Evolutionary conservation across 2,113 vertebrate species (phyloP), one percentile per base, ranked within the genome.

Genomic region (Toxotes chatareus): DNA sequence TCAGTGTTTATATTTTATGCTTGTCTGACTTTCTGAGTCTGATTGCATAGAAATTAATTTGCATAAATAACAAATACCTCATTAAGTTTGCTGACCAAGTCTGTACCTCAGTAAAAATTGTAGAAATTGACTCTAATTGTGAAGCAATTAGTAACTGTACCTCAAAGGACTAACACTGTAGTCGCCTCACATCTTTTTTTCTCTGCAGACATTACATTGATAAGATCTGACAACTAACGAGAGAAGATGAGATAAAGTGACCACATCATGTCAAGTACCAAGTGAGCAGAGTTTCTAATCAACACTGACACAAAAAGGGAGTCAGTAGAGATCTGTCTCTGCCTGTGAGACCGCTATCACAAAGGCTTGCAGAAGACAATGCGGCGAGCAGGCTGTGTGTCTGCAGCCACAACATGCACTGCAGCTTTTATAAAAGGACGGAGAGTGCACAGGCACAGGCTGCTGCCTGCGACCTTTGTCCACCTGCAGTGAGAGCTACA

Each of bases 371-470:
- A 80, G 61, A 42, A 88, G 59, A 89, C 80, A 82, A 83, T 88
- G 85, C 84, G 32, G 77, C 72, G 78, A 23, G 65, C 72, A 69
- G 72, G 64, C 67, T 34, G 75, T 0, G 23, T 31, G 63, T 77
- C 76, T 83, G 85, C 87, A 86, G 85, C 42, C 61, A 63, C 73
- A 80, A 64, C 78, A 79, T 82, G 72, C 66, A 84, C 64, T 85
- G 84, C 86, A 89, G 76, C 57, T 83, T 88, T 85, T 53, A 56
- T 32, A 36, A 86, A 87, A 79, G 75, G 82, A 84, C 32, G 53
- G 65, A 57, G 47, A n/a, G 74, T 7, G 9, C 77, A 31, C 47
- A 8, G 38, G 55, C 74, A 23, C 27, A 10, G 53, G 49, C 71
- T 23, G 46, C 46, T 10, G 59, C 59, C 63, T 72, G 71, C 46